A percentile compares a stretch with the other conserved stretches of the same genome.
Evolutionary conservation across 2,888 invertebrate species (phyloP).

Genomic region (Liposcelis brunnea): DNA sequence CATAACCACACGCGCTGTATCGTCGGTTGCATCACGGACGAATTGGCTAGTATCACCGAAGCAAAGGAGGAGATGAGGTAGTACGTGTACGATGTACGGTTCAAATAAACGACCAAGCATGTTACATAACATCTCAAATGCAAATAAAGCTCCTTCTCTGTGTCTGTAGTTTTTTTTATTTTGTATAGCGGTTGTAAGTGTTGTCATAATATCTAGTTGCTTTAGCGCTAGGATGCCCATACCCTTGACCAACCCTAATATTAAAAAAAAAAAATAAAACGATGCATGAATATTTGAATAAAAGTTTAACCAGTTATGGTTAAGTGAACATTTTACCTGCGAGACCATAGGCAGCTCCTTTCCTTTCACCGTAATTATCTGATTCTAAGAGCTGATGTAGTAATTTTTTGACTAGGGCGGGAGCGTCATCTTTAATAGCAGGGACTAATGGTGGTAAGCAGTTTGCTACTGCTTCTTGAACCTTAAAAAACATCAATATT

Average conservation of each 20-base stretch:
- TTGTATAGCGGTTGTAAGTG: constrained; percentile 80
- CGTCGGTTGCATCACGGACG: constrained; percentile 91
- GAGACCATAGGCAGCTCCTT: constrained; percentile 94
- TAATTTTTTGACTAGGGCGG: constrained; percentile 70
- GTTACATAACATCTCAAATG: constrained; percentile 90
- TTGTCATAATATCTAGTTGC: constrained; percentile 89
- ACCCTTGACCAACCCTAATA: constrained; percentile 82
- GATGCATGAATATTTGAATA: too few relatives aligned
- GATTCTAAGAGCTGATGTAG: constrained; percentile 74
- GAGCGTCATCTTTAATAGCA: constrained; percentile 80
- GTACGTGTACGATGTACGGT: constrained; percentile 93
- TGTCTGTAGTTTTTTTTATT: constrained; percentile 93
- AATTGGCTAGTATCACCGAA: constrained; percentile 95
- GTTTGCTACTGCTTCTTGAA: constrained; percentile 94
- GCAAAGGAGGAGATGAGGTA: constrained; percentile 85
- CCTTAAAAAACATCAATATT: constrained; percentile 30
- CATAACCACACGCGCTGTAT: constrained; percentile 90
- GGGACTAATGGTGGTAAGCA: constrained; percentile 89
- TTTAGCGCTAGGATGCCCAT: constrained; percentile 89
- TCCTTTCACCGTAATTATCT: constrained; percentile 74
- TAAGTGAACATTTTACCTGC: too few relatives aligned
- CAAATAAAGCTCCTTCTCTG: constrained; percentile 90
- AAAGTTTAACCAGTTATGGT: too few relatives aligned
- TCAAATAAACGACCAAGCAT: constrained; percentile 94
- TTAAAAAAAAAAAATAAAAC: too few relatives aligned